Evolutionary conservation across 2,113 vertebrate species (phyloP).

Genomic region (Percina caprodes): DNA sequence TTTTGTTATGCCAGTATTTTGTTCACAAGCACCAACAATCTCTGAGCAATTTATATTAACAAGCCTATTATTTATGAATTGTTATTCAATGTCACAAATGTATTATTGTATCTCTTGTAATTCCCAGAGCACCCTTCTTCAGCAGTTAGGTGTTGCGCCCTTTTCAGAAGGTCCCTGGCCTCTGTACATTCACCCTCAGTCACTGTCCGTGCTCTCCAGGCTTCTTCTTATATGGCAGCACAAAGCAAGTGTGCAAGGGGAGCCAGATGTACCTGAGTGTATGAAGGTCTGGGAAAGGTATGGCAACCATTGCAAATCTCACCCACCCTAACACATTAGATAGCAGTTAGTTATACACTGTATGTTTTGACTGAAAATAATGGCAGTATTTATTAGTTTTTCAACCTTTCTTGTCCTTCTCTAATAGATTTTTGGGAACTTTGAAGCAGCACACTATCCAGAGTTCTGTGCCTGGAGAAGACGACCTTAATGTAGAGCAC

Average conservation of each 20-base stretch:
- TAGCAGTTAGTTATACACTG: not conserved
- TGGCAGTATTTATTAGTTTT: too few relatives aligned
- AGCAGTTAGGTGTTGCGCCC: constrained; percentile 95
- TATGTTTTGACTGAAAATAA: not conserved
- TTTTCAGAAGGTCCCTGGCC: constrained; percentile 97
- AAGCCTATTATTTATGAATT: not conserved
- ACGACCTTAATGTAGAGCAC: constrained; percentile 97
- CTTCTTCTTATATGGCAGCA: constrained; percentile 98
- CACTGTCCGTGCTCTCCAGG: constrained; percentile 93
- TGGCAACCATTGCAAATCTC: constrained; percentile 13
- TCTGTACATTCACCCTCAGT: constrained; percentile 96
- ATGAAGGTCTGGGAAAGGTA: constrained; percentile 99
- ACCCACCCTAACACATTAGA: not conserved
- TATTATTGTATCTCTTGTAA: constrained; percentile 38
- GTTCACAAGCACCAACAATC: not conserved
- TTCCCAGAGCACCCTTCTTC: constrained; percentile 92
- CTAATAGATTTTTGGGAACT: constrained; percentile 92
- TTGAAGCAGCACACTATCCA: constrained; percentile 94
- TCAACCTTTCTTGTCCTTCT: not conserved
- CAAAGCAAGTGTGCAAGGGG: constrained; percentile 91
- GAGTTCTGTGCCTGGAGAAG: constrained; percentile 88
- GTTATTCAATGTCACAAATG: not conserved
- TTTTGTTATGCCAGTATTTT: not conserved
- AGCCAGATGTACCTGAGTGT: constrained; percentile 95
- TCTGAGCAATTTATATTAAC: not conserved